Evolutionary conservation across 64 coral and sea anemone genomes (phyloP), one percentile per base, ranked within the genome.

Genomic region (Dendrophyllia cribrosa): DNA sequence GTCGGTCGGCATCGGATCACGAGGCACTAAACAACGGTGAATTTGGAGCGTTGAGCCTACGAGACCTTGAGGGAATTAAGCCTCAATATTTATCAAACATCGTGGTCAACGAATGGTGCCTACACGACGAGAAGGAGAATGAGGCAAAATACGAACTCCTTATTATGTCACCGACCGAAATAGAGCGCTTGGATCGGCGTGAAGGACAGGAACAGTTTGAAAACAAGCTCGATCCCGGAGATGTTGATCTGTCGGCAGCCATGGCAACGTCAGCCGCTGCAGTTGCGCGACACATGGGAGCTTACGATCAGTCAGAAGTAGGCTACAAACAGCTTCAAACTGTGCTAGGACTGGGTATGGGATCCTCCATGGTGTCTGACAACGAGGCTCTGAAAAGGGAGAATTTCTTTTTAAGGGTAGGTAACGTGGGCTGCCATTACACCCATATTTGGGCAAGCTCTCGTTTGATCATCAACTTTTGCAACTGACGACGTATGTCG

Each of bases 181-280:
- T 49, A 21, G 80, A 84, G 20, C 80, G 62, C 19, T 46, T 84
- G 7, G 80, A 84, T 67, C 60, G 62, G 2, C 62, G 3, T n/a
- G 44, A 66, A 17, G 80, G 62, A 17, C 17, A 67, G 50, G 64
- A 61, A 19, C 43, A 78, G 8, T 72, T 91, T 17, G 25, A 79
- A 60, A 77, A 76, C 16, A 94, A 76, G 55, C 69, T 97, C 1
- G 71, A 82, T 7, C 91, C 95, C 0, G 3, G 43, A 63, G 76
- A 97, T 61, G 24, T 97, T 15, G 90, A 87, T 21, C 89, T 97
- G 62, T 88, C 95, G 13, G 92, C 93, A 34, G 95, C 95, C 17
- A 97, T 97, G 95, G 90, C 91, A 15, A 97, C 95, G 34, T 84
- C 80, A 49, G 95, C 95, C 25, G 92, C 91, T 25, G 70, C 93